Evolutionary conservation across 2,888 invertebrate genomes (phyloP).

Genomic region (Dynastes hyllus): DNA sequence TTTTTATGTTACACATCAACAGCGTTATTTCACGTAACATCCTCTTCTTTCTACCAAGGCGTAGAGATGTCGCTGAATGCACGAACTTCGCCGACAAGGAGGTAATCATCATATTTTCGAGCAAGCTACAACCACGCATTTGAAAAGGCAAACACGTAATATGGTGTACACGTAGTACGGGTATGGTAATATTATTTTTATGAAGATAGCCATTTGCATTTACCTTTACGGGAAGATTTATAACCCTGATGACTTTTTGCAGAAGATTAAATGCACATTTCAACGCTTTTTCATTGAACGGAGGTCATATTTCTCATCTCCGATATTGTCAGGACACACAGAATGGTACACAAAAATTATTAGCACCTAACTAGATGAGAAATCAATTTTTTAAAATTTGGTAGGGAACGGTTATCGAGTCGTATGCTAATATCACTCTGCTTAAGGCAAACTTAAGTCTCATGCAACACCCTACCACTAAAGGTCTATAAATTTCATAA

Average conservation of each 20-base stretch:
- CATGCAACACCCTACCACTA: no score
- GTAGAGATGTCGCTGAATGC: background rate
- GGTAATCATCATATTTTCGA: conserved; percentile 23
- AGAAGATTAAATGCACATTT: conserved; percentile 1
- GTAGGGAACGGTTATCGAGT: no score
- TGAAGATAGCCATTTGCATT: background rate
- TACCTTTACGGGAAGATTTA: conserved; percentile 1
- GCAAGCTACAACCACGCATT: background rate
- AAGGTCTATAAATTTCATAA: no score
- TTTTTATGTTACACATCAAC: conserved; percentile 27
- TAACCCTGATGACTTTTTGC: background rate
- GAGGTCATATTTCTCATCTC: no score
- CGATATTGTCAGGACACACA: no score
- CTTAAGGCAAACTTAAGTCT: no score
- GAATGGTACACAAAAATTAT: no score
- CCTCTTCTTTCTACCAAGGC: background rate
- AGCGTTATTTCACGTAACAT: conserved; percentile 3
- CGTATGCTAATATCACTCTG: no score
- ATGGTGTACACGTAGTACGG: background rate
- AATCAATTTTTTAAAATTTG: no score
- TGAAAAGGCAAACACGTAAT: background rate
- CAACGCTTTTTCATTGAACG: background rate
- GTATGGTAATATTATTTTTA: conserved; percentile 6
- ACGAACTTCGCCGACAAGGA: conserved; percentile 1
- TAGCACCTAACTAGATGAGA: no score